Conservation (phyloP, 2,113 vertebrate genomes). For the Physeter macrocephalus region DNA sequence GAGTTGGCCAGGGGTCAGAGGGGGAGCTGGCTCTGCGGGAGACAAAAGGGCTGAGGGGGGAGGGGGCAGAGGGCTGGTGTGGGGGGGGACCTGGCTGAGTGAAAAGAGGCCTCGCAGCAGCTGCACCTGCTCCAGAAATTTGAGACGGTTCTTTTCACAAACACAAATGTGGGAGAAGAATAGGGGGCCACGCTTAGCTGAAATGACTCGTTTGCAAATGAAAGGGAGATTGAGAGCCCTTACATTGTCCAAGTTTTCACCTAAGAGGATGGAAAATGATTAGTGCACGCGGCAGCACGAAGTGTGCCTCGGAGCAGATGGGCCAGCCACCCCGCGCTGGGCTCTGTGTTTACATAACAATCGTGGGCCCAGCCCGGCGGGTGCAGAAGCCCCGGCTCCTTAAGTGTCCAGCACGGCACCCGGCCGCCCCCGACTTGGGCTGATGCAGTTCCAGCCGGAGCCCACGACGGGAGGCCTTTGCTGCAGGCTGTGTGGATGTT, state of each 20-base stretch:
- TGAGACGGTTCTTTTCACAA: conserved; percentile 92
- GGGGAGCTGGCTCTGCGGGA: conserved; percentile 74
- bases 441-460: neutral
- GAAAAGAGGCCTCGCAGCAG: conserved; percentile 88
- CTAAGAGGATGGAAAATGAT: conserved; percentile 78
- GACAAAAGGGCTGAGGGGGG: conserved; percentile 81
- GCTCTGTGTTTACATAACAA: conserved; percentile 73
- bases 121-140: conserved; percentile 93
- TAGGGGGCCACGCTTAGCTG: conserved; percentile 84
- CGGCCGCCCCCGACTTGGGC: neutral
- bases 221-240: conserved; percentile 79
- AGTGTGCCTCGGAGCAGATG: conserved; percentile 76
- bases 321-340: conserved; percentile 54
- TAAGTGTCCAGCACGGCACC: neutral
- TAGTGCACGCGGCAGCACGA: conserved; percentile 72
- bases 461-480: neutral
- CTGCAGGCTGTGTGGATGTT: neutral
- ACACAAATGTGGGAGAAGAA: conserved; percentile 87
- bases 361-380: neutral
- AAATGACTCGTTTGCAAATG: conserved; percentile 83
- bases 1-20: conserved; percentile 79
- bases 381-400: neutral
- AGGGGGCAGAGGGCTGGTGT: conserved; percentile 69
- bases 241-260: conserved; percentile 78
- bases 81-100: conserved; percentile 68